Base-by-base conservation (phyloP, 1,140 invertebrate genomes). In the Carposina sasakii region DNA sequence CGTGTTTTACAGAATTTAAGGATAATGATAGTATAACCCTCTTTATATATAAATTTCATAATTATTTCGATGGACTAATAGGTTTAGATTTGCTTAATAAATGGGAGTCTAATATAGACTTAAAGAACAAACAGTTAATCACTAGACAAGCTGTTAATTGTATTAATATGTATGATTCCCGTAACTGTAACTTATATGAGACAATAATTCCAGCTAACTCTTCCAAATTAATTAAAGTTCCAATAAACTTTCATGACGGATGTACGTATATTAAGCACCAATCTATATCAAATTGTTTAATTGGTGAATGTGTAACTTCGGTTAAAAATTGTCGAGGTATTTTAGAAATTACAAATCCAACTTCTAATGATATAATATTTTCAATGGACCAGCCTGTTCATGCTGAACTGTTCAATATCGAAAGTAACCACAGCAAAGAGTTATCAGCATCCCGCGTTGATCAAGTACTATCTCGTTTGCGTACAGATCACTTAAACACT, bases 11-110 rank as follows among this genome's bases (percentile, higher is more conserved):
- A 2, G 39, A 50, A 31, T 19, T 51, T 9, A 8, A 22, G 4
- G 42, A 51, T 43, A 24, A 43, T 2, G 10, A 28, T 13, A 16
- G 13, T 15, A 30, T 43, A 22, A 44, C 21, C 10, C 31, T 51
- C 17, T 33, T 51, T 41, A 5, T 54, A 3, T 48, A 47, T 42
- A 41, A 48, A 48, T 54, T 54, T 26, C 52, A 54, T 20, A 26
- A 54, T 31, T 47, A 42, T 19, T 54, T 54, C 40, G 45, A 54
- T 33, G 44, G 43, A 33, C 15, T 54, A 4, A 39, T 47, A 10
- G 45, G 52, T 5, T 48, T 21, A n/a, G 34, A 46, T 24, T 23
- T 47, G 23, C 15, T 54, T 2, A 1, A 19, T 23, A 3, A 47
- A 54, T 48, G 46, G 39, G 19, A 41, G 1, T 36, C 26, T 13